A percentile compares a stretch with the other conserved stretches of the same genome.
These are phyloP conservation scores for Tethea ocularis DNA, from an alignment of 2,888 invertebrate genomes.

Conservation along the genomic window DNA sequence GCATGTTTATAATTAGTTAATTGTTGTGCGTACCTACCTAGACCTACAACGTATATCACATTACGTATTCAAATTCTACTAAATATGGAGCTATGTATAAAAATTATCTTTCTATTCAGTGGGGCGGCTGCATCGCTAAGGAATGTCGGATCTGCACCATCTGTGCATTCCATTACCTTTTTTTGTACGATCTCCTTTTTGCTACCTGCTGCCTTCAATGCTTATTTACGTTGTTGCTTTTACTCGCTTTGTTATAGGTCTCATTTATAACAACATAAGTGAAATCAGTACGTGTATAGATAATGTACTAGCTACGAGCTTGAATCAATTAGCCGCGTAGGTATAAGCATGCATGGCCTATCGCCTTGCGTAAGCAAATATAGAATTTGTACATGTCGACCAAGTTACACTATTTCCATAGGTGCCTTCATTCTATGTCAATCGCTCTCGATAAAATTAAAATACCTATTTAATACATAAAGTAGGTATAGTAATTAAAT, in stretches of 20 bases:
- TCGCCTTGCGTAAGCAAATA: background rate
- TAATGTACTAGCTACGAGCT: background rate
- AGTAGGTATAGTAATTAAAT: background rate
- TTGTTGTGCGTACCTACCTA: slow-evolving; percentile 6
- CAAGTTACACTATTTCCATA: background rate
- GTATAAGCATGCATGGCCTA: background rate
- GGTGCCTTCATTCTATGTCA: background rate
- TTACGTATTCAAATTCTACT: slow-evolving; percentile 10
- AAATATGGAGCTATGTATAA: slow-evolving; percentile 11
- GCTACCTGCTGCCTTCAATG: slow-evolving; percentile 75
- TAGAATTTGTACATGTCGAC: background rate
- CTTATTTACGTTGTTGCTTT: slow-evolving; percentile 53
- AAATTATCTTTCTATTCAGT: slow-evolving; percentile 41
- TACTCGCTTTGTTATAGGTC: slow-evolving; percentile 29
- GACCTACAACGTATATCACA: slow-evolving; percentile 21
- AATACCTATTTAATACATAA: background rate
- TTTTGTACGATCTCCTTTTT: slow-evolving; percentile 64
- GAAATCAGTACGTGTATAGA: background rate
- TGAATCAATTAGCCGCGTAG: too few relatives aligned
- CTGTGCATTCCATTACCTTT: slow-evolving; percentile 77
- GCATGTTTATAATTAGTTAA: background rate
- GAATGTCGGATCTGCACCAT: slow-evolving; percentile 78
- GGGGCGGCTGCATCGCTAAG: slow-evolving; percentile 41
- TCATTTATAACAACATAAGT: background rate
- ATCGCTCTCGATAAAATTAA: background rate